A percentile compares a stretch with the other conserved stretches of the same genome.
Conservation (phyloP, 2,888 invertebrate species). For the Agrypnus murinus region DNA sequence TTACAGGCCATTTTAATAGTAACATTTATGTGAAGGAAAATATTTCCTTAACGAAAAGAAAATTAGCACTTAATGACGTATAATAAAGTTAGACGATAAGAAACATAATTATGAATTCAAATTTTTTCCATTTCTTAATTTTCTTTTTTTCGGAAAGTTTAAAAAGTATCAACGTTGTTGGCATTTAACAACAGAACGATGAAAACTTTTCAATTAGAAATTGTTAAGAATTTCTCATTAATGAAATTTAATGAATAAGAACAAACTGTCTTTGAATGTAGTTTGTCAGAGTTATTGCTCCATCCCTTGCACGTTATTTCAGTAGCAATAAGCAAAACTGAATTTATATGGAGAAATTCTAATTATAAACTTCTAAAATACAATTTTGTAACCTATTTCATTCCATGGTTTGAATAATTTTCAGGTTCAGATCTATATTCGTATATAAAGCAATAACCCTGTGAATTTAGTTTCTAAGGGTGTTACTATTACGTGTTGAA, state of each 20-base stretch:
- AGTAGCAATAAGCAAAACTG: constrained; percentile 3
- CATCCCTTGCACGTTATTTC: neutral
- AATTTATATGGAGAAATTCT: constrained; percentile 21
- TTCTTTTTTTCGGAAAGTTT: neutral
- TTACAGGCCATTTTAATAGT: constrained; percentile 3
- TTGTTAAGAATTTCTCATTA: constrained; percentile 5
- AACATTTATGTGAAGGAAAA: neutral
- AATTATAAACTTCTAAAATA: constrained; percentile 30
- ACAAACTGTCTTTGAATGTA: constrained; percentile 2
- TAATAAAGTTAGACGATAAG: too few relatives aligned
- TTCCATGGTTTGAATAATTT: constrained; percentile 1
- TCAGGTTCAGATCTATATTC: neutral
- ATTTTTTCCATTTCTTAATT: too few relatives aligned
- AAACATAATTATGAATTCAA: too few relatives aligned
- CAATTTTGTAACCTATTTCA: constrained; percentile 17
- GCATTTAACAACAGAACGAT: neutral
- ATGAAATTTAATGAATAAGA: constrained; percentile 7
- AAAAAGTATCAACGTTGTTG: neutral
- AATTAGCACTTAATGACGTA: too few relatives aligned
- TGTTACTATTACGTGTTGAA: neutral
- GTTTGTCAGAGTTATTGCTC: constrained; percentile 3
- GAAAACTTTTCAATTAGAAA: constrained; percentile 4
- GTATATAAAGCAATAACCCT: neutral
- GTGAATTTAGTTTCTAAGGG: neutral
- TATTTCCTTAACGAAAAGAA: too few relatives aligned